Evolutionary conservation across 1,140 invertebrate genomes (phyloP).

Genomic region (Chironomus striatipennis): DNA sequence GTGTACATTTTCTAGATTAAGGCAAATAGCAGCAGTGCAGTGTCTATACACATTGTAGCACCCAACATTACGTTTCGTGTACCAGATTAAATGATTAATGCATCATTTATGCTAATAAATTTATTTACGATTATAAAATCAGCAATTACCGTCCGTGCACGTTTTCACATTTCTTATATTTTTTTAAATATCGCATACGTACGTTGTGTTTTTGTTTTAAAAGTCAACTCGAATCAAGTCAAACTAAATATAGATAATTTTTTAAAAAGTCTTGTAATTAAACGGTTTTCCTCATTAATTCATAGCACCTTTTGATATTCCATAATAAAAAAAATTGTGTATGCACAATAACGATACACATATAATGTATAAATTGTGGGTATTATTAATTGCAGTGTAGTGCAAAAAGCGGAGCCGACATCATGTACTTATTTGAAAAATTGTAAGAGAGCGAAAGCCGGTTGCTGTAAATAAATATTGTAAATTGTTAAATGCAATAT

Average conservation of each 20-base stretch:
- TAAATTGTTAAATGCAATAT: constrained; percentile 22
- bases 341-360: background rate
- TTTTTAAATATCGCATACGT: too few relatives aligned
- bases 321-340: background rate
- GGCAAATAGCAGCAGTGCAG: too few relatives aligned
- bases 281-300: constrained; percentile 11
- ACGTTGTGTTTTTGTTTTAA: background rate
- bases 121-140: constrained; percentile 22
- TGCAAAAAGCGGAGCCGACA: background rate
- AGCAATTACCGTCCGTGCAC: background rate
- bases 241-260: background rate
- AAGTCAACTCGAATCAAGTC: background rate
- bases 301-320: background rate
- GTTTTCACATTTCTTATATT: background rate
- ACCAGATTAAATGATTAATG: constrained; percentile 22
- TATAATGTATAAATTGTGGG: constrained; percentile 11
- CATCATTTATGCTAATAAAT: constrained; percentile 17
- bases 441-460: background rate
- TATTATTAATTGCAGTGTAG: constrained; percentile 20
- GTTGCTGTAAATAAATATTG: constrained; percentile 21
- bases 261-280: constrained; percentile 4
- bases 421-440: background rate
- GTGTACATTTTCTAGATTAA: background rate
- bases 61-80: background rate
- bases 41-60: background rate